Conservation (phyloP, 1,140 invertebrate species). For the Drosophila truncata region DNA sequence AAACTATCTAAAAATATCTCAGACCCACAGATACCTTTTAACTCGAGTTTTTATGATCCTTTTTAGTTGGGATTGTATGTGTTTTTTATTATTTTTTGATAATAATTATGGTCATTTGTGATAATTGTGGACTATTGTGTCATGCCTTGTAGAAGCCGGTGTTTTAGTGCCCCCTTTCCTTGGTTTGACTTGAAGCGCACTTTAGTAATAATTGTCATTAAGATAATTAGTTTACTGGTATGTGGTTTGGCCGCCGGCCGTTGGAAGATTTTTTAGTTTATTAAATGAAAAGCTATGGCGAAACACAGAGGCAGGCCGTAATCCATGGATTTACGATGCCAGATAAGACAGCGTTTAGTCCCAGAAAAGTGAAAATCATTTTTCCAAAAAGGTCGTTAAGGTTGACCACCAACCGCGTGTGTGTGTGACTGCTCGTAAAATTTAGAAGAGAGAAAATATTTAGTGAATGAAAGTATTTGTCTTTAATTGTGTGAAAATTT, state of each 20-base stretch:
- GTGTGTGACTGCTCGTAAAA: constrained; percentile 51
- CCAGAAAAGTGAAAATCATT: constrained; percentile 67
- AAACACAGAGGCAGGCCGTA: constrained; percentile 41
- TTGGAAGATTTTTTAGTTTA: constrained; percentile 63
- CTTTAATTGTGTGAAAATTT: constrained; percentile 74
- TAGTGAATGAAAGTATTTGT: constrained; percentile 67
- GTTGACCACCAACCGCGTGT: constrained; percentile 26
- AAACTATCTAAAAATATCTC: constrained; percentile 38
- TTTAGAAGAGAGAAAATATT: constrained; percentile 24
- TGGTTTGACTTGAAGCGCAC: constrained; percentile 46
- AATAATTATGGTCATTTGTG: constrained; percentile 83
- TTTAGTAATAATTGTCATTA: constrained; percentile 79
- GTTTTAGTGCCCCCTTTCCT: constrained; percentile 49
- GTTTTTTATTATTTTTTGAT: constrained; percentile 71
- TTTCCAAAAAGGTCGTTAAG: constrained; percentile 48
- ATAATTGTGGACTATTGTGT: constrained; percentile 79
- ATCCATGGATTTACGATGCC: constrained; percentile 54
- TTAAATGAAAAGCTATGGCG: constrained; percentile 82
- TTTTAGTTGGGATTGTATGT: constrained; percentile 38
- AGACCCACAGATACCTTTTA: constrained; percentile 4
- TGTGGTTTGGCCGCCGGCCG: constrained; percentile 59
- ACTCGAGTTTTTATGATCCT: constrained; percentile 67
- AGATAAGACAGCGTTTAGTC: constrained; percentile 59
- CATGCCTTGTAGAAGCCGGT: constrained; percentile 39
- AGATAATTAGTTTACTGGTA: constrained; percentile 74